These are phyloP conservation scores for Steinernema khuongi DNA, from an alignment of 1,140 invertebrate species.

Conservation along the genomic window DNA sequence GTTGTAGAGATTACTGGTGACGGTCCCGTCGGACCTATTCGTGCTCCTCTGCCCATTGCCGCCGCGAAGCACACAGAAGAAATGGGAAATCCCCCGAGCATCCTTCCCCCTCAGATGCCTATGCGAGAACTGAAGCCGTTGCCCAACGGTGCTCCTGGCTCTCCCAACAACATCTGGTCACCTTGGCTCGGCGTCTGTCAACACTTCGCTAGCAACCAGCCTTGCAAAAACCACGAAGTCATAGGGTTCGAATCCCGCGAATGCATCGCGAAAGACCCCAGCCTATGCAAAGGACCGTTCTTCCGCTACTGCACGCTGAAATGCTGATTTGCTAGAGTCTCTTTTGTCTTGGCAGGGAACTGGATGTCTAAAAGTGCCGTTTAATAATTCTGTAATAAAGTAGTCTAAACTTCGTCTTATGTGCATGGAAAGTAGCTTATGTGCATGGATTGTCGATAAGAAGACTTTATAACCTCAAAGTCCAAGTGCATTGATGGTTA, in stretches of 20 bases:
- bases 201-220: conserved; percentile 56
- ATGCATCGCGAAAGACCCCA: conserved; percentile 56
- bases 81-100: conserved; percentile 44
- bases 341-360: neutral
- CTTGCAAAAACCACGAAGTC: conserved; percentile 50
- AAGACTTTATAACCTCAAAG: too few species aligned
- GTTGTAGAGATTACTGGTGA: neutral
- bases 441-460: too few species aligned
- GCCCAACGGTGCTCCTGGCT: conserved; percentile 44
- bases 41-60: conserved; percentile 38
- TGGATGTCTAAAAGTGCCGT: neutral
- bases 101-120: conserved; percentile 39
- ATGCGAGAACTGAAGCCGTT: conserved; percentile 35
- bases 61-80: neutral
- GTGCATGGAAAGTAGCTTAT: too few species aligned
- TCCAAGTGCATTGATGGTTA: too few species aligned
- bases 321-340: conserved; percentile 27
- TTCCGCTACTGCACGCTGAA: conserved; percentile 46
- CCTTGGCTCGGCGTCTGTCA: conserved; percentile 50
- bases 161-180: conserved; percentile 47
- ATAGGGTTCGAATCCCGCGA: conserved; percentile 58
- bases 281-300: conserved; percentile 54
- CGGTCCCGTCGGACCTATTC: conserved; percentile 38
- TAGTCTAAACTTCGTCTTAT: too few species aligned
- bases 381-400: neutral